Base-by-base conservation (phyloP, 2,888 invertebrate species). In the Tenthredo mesomela region DNA sequence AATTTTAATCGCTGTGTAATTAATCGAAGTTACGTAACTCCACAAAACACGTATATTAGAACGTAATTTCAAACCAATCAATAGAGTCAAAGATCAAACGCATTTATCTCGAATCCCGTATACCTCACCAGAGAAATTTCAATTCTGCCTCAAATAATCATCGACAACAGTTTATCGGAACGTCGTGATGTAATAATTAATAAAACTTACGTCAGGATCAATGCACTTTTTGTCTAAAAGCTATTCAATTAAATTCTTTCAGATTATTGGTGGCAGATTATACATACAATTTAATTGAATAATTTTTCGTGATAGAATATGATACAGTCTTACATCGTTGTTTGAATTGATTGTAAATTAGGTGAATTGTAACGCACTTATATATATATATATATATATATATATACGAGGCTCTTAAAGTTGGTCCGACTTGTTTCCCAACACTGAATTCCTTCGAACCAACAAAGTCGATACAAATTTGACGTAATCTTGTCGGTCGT, bases 61-160 rank as follows among this genome's bases (percentile, higher is more conserved):
- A 40, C 40, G n/a, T 43, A 50, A 54, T 77, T 77, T 29, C 50
- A 9, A 77, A 54, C 29, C 54, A 54, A 77, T 77, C 77, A 33
- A 77, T 33, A 40, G 29, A 29, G 77, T 50, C 77, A 12, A 54
- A 50, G 77, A 77, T 77, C 77, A 50, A 77, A 77, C 77, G 54
- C 47, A 29, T 54, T 77, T n/a, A 54, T 77, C 77, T 50, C 50
- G 50, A 33, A 33, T 54, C n/a, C 47, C 77, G 50, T 77, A 29
- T 25, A 73, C 15, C 54, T 50, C 33, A 21, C 29, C 9, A n/a
- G 40, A n/a, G 33, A 77, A 54, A 29, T 29, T 54, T 54, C 4
- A 47, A 15, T 50, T 29, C 15, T 29, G 50, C 15, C 29, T 77
- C n/a, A 50, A 50, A 77, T 33, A 10, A 77, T 25, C 77, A 77